These are phyloP conservation scores for Rosalia funebris DNA, from an alignment of 2,888 invertebrate genomes.

Conservation along the genomic window DNA sequence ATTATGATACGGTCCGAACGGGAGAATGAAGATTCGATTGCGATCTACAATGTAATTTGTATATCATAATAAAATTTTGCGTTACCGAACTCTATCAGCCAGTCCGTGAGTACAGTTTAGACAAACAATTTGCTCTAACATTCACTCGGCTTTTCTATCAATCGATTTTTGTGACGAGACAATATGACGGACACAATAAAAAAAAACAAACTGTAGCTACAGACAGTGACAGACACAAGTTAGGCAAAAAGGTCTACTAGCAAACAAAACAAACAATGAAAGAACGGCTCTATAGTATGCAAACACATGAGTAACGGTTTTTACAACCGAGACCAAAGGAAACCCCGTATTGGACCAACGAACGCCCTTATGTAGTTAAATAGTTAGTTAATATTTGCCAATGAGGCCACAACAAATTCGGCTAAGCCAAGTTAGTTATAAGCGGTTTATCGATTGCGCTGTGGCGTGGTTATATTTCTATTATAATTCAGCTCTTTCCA, in stretches of 20 bases:
- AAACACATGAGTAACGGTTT: slow-evolving; percentile 35
- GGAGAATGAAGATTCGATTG: too few relatives aligned
- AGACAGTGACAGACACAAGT: slow-evolving; percentile 67
- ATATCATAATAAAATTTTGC: neutral
- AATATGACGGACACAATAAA: slow-evolving; percentile 61
- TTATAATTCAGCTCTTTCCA: too few relatives aligned
- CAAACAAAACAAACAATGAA: slow-evolving; percentile 54
- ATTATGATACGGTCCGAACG: too few relatives aligned
- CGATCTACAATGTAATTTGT: slow-evolving; percentile 11
- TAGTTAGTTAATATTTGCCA: neutral
- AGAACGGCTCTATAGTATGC: slow-evolving; percentile 39
- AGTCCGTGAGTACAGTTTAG: slow-evolving; percentile 48
- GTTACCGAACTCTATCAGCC: slow-evolving; percentile 29
- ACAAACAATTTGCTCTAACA: slow-evolving; percentile 48
- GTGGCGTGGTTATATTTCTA: too few relatives aligned
- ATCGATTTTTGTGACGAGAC: slow-evolving; percentile 58
- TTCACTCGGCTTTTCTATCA: slow-evolving; percentile 47
- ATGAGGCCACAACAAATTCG: neutral
- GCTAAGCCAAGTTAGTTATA: neutral
- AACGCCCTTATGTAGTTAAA: slow-evolving; percentile 2
- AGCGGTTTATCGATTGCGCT: neutral
- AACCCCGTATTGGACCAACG: slow-evolving; percentile 12
- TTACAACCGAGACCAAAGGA: slow-evolving; percentile 33
- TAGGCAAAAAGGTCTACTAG: slow-evolving; percentile 58
- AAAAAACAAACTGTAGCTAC: slow-evolving; percentile 60